Conservation (phyloP, 1,140 invertebrate genomes). For the Eupeodes corollae region DNA sequence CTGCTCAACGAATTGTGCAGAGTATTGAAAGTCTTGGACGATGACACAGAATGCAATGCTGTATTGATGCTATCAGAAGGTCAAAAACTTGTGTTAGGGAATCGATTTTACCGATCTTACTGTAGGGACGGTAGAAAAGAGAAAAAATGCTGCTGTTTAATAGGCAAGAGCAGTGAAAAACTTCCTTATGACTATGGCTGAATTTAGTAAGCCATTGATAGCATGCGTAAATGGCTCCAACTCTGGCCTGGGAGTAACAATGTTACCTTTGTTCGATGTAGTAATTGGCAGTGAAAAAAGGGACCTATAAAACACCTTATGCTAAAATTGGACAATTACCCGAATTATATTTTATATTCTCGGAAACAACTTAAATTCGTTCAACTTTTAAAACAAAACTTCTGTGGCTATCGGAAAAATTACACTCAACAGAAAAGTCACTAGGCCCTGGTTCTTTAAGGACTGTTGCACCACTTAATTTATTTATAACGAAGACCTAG, state of each 20-base stretch:
- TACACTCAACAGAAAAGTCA: slow-evolving; percentile 20
- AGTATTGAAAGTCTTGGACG: slow-evolving; percentile 44
- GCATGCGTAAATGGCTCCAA: slow-evolving; percentile 60
- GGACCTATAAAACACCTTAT: slow-evolving; percentile 59
- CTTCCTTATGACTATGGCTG: slow-evolving; percentile 52
- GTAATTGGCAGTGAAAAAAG: slow-evolving; percentile 63
- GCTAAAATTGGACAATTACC: slow-evolving; percentile 56
- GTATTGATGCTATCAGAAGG: slow-evolving; percentile 53
- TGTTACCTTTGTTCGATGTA: slow-evolving; percentile 63
- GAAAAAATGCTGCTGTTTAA: slow-evolving; percentile 45
- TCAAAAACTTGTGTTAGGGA: slow-evolving; percentile 57
- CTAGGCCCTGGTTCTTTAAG: too few species aligned
- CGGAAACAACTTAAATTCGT: slow-evolving; percentile 48
- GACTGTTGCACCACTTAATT: too few species aligned
- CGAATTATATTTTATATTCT: slow-evolving; percentile 56
- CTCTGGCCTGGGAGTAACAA: slow-evolving; percentile 59
- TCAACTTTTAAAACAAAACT: slow-evolving; percentile 38
- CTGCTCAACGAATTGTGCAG: slow-evolving; percentile 52
- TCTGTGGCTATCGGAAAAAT: slow-evolving; percentile 23
- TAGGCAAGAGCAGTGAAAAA: slow-evolving; percentile 49
- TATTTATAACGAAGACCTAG: too few species aligned
- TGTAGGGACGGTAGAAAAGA: slow-evolving; percentile 44
- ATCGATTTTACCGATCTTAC: slow-evolving; percentile 54
- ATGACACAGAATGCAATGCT: slow-evolving; percentile 49
- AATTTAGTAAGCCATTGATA: slow-evolving; percentile 59